Evolutionary conservation across 2,797 vertebrate genomes (phyloP), one percentile per base, ranked within the genome.

Genomic region (Acropternis orthonyx): DNA sequence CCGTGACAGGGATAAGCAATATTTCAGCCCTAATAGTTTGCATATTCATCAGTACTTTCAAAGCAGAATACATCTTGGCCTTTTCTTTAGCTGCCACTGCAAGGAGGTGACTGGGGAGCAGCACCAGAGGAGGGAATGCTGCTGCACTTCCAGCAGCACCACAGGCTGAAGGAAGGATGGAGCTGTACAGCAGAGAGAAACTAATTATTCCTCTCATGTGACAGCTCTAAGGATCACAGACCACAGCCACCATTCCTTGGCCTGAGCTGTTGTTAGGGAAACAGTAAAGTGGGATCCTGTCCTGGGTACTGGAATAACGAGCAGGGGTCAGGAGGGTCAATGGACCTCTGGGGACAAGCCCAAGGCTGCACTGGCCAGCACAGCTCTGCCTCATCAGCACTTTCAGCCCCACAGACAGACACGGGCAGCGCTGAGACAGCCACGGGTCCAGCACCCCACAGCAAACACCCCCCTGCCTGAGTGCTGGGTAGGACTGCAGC

Each of bases 371-470:
- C 4, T 0, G 3, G 9, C 19, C 71, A 30, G 3, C 46, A 58
- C 74, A 28, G 76, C 74, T 75, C 78, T 22, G 26, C 30, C 23
- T 55, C 22, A 7, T 1, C 49, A 37, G 52, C n/a, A 3, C 3
- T 54, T 49, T 4, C 15, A 10, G 34, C 44, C 49, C 7, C 3
- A 0, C 43, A 49, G 71, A 72, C 0, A 1, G 78, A 7, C 3
- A 0, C 0, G 43, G 43, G 16, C 61, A 37, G 51, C 2, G 3
- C 58, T 14, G 84, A 32, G 15, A 5, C 1, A 4, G 20, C 22
- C 1, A 0, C 41, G 43, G 23, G 20, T 1, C 61, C 7, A 1
- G 12, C 8, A 2, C 2, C 3, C 63, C 12, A 1, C 7, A 7
- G 52, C 78, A 51, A 54, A 59, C 39, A 51, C 62, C 17, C 12